Evolutionary conservation across 2,888 invertebrate genomes (phyloP).

Genomic region (Ophioninae sp.): DNA sequence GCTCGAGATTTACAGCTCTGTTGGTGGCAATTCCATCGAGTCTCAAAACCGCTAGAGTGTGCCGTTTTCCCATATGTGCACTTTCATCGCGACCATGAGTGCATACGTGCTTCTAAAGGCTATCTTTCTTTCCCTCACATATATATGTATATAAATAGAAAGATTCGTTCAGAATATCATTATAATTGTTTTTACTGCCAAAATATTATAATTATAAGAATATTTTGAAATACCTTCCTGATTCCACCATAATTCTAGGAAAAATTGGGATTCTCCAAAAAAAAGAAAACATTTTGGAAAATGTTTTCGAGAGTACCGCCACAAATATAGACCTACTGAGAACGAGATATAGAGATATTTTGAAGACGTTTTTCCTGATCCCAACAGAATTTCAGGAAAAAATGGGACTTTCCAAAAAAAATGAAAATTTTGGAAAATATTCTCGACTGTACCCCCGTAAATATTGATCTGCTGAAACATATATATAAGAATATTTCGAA

Average conservation of each 20-base stretch:
- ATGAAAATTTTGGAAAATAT: not conserved
- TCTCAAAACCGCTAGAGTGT: slow-evolving; percentile 34
- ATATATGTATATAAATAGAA: not conserved
- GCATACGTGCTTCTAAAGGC: slow-evolving; percentile 17
- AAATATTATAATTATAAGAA: too few species aligned
- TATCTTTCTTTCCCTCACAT: slow-evolving; percentile 21
- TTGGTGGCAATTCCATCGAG: slow-evolving; percentile 58
- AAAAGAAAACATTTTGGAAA: not conserved
- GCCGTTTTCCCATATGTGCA: slow-evolving; percentile 30
- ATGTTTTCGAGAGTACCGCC: not conserved
- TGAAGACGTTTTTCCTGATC: too few species aligned
- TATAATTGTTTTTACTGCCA: too few species aligned
- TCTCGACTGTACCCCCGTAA: not conserved
- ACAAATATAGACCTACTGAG: too few species aligned
- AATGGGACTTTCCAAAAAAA: too few species aligned
- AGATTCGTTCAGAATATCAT: not conserved
- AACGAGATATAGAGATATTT: too few species aligned
- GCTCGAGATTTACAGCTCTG: slow-evolving; percentile 67
- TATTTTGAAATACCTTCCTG: too few species aligned
- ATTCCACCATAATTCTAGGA: too few species aligned
- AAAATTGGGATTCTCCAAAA: too few species aligned
- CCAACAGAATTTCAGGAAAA: too few species aligned
- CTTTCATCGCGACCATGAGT: slow-evolving; percentile 17
- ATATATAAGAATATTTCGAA: too few species aligned
- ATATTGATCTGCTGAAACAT: too few species aligned